phyloP scores from a whole-genome alignment of 1,140 invertebrate species.

The Onthophagus taurus region DNA sequence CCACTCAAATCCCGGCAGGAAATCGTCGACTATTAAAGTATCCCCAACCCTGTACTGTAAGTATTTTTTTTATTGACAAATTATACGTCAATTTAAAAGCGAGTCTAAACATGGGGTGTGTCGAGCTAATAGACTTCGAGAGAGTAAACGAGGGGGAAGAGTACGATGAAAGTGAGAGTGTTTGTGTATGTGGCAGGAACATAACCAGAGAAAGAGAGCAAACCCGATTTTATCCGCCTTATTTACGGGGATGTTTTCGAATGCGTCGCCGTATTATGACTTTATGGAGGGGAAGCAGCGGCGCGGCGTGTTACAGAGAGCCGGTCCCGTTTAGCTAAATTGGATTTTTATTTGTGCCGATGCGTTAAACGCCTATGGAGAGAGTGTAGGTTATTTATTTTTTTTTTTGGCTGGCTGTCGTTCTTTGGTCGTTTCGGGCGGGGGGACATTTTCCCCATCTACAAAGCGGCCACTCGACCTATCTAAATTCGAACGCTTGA shows the following conservation, averaged over 20 bases:
- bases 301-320: conserved; percentile 17
- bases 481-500: conserved; percentile 1
- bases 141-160: no score
- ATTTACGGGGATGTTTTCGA: conserved; percentile 26
- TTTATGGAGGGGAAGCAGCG: conserved; percentile 28
- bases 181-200: no score
- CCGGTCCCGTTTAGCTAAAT: conserved; percentile 30
- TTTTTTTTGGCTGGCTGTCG: no score
- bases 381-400: no score
- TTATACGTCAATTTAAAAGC: conserved; percentile 17
- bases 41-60: no score
- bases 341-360: conserved; percentile 32
- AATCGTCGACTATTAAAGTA: no score
- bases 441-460: no score
- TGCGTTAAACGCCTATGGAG: no score
- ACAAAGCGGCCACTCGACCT: no score
- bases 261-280: conserved; percentile 29
- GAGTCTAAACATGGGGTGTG: conserved; percentile 13
- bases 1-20: no score
- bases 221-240: conserved; percentile 22
- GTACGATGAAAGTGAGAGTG: no score
- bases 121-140: conserved; percentile 8
- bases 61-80: conserved; percentile 15
- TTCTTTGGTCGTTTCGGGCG: no score
- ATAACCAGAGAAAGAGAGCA: not conserved